Percentiles rank a stretch among this genome's conserved stretches.
These are phyloP conservation scores for Stomorhina lunata DNA, from an alignment of 2,888 invertebrate species.

Conservation along the genomic window DNA sequence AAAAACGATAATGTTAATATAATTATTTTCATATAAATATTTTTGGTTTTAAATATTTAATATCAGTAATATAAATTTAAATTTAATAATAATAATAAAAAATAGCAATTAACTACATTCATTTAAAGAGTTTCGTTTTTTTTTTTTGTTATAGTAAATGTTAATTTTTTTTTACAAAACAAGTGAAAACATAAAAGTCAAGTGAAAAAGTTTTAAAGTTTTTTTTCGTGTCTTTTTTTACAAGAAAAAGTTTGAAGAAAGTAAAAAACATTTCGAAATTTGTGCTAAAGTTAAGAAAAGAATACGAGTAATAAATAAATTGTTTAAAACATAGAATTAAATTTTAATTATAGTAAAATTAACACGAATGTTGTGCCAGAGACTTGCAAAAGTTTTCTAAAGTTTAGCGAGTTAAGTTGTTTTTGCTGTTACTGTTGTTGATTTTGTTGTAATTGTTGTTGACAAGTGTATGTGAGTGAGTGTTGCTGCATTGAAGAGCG, in stretches of 20 bases:
- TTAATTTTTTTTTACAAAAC: background rate
- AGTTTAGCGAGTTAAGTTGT: background rate
- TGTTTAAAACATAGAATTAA: slow-evolving; percentile 15
- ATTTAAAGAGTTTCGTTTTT: background rate
- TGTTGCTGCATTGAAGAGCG: background rate
- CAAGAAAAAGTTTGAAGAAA: background rate
- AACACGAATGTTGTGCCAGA: slow-evolving; percentile 6
- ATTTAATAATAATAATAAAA: too few species aligned
- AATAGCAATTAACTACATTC: slow-evolving; percentile 42
- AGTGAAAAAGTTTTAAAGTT: background rate
- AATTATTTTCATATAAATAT: slow-evolving; percentile 26
- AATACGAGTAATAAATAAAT: background rate
- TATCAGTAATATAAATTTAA: background rate
- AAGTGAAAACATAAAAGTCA: slow-evolving; percentile 17
- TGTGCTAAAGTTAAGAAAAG: slow-evolving; percentile 4
- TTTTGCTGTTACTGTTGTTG: background rate
- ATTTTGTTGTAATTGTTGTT: too few species aligned
- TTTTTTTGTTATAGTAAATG: background rate
- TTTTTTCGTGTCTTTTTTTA: slow-evolving; percentile 1
- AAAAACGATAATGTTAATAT: slow-evolving; percentile 49
- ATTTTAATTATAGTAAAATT: slow-evolving; percentile 21
- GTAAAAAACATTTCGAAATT: slow-evolving; percentile 7
- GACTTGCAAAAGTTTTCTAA: background rate
- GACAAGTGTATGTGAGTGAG: background rate
- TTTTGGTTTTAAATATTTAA: background rate